Base-by-base conservation (phyloP, 1,140 invertebrate genomes). In the Bombus cullumanus region DNA sequence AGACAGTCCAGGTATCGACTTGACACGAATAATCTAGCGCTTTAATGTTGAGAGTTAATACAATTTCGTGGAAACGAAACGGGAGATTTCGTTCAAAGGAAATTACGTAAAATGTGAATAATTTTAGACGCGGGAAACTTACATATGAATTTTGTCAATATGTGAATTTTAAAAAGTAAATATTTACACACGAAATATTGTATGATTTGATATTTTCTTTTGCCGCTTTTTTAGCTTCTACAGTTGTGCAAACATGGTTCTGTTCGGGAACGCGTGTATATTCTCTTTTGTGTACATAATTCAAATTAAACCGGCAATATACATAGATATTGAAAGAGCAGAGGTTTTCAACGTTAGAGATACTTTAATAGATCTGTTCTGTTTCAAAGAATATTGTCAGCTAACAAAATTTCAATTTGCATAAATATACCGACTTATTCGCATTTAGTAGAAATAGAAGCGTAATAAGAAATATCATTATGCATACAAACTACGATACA, bases 1-100 rank as follows among this genome's bases (percentile, higher is more conserved):
- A 80, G 68, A 0, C 41, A 53, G 77, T 37, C 75, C 62, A 85
- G 91, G 91, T 92, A 91, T 1, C 78, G 22, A 73, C 37, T 41
- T 28, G 41, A 78, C 28, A 6, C 22, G 22, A 57, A n/a, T 66
- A n/a, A 62, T 62, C 3, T 62, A 9, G 10, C 28, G 28, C 4
- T 62, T 59, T 28, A 59, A 59, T 12, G 3, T 22, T 18, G 18
- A 53, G 18, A 18, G 47, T 53, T 53, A 22, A 53, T 53, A 53
- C 18, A 53, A 53, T 22, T 22, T 8, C 47, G 18, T 53, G 18
- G 1, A 8, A 53, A 22, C 47, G 47, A 53, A 53, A 53, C 18
- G 6, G 18, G 1, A 22, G 47, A 53, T 22, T 53, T 22, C n/a
- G 59, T 43, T 9, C 2, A 18, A 6, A 15, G 18, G 25, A 4